Conservation (phyloP, 2,888 invertebrate genomes). For the Cancer borealis region DNA sequence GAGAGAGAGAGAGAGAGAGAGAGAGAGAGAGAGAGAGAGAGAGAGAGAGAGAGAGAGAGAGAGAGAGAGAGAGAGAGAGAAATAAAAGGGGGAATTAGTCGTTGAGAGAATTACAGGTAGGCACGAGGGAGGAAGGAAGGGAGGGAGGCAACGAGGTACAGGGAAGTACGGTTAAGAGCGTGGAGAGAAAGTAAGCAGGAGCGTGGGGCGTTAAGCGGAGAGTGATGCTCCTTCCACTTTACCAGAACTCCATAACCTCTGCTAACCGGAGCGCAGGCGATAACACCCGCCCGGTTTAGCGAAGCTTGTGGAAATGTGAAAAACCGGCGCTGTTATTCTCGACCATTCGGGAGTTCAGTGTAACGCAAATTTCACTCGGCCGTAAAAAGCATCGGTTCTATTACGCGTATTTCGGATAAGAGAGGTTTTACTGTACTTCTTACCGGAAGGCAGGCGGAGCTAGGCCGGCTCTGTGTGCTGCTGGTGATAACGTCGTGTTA, state of each 20-base stretch:
- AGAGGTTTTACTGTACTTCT: conserved; percentile 63
- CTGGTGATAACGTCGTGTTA: conserved; percentile 64
- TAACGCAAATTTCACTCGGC: conserved; percentile 68
- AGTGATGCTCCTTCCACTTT: conserved; percentile 55
- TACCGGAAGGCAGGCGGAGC: conserved; percentile 53
- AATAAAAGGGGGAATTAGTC: conserved; percentile 30
- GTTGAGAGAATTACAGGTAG: conserved; percentile 45
- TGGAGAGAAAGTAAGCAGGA: conserved; percentile 44
- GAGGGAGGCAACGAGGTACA: conserved; percentile 49
- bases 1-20: conserved; percentile 28
- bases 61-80: conserved; percentile 48
- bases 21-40: conserved; percentile 32
- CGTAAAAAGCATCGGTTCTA: conserved; percentile 69
- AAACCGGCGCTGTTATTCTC: conserved; percentile 61
- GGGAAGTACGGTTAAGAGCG: conserved; percentile 46
- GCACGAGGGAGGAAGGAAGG: conserved; percentile 42
- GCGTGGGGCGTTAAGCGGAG: conserved; percentile 27
- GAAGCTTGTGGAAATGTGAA: conserved; percentile 53
- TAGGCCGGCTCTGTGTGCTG: conserved; percentile 50
- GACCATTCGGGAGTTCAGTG: conserved; percentile 60
- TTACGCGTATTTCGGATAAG: conserved; percentile 69
- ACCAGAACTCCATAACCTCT: conserved; percentile 34
- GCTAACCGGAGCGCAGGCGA: conserved; percentile 46
- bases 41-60: conserved; percentile 17
- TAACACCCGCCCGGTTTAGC: conserved; percentile 59